Conservation (phyloP, 2,113 vertebrate species). For the Passer montanus region DNA sequence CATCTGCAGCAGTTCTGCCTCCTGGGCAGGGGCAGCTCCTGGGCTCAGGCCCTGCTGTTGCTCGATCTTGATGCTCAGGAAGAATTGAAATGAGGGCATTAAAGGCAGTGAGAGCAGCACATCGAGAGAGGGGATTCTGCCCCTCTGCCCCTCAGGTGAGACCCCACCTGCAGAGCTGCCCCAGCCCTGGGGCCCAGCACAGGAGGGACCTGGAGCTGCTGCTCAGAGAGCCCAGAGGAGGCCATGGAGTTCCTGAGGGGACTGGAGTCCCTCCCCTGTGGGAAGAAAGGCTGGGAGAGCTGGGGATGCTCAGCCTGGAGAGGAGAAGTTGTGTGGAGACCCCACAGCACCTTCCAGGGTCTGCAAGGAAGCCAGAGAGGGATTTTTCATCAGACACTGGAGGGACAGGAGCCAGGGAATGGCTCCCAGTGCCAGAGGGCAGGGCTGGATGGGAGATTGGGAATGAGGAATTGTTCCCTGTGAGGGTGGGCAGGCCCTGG, state of each 20-base stretch:
- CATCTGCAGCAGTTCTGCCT: background rate
- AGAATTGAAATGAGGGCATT: background rate
- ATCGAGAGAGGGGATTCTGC: rapidly evolving
- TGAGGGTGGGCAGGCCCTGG: background rate
- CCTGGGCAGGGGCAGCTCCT: background rate
- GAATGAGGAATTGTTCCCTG: background rate
- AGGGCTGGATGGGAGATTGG: background rate
- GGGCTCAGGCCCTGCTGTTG: background rate
- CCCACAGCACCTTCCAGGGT: background rate
- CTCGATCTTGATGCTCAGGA: background rate
- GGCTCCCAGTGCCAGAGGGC: background rate
- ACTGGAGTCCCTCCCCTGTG: background rate
- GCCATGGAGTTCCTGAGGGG: rapidly evolving
- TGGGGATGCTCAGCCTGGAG: background rate
- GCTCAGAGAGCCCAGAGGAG: background rate
- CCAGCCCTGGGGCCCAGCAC: background rate
- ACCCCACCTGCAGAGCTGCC: background rate
- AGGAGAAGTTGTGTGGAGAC: background rate
- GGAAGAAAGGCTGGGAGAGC: background rate
- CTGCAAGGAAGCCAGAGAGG: background rate
- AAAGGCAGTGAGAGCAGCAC: background rate
- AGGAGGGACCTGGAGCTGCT: background rate
- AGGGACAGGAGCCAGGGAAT: background rate
- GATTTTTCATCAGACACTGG: background rate
- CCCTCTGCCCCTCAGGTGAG: background rate